These are phyloP conservation scores for Setophaga coronata DNA, from an alignment of 2,113 vertebrate species.

Conservation along the genomic window DNA sequence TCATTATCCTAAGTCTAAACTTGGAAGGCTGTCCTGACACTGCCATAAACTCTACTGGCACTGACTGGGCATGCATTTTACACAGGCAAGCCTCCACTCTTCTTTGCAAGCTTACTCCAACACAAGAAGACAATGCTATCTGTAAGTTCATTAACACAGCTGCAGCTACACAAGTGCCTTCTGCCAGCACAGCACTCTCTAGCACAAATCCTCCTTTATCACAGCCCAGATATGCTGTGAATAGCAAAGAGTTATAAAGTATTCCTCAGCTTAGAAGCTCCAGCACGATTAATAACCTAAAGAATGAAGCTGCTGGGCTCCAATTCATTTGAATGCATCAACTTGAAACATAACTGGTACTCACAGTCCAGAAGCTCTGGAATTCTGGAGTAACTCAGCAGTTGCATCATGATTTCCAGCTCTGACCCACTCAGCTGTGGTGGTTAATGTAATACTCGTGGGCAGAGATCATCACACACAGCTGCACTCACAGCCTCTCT, in stretches of 20 bases:
- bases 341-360: neutral
- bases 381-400: neutral
- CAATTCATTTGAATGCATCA: rapidly evolving
- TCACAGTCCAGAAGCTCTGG: neutral
- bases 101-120: neutral
- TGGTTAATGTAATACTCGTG: neutral
- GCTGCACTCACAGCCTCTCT: neutral
- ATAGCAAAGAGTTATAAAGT: neutral
- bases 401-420: neutral
- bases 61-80: neutral
- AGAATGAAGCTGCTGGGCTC: rapidly evolving
- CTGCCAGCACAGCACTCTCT: neutral
- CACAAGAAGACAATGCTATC: neutral
- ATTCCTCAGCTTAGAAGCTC: neutral
- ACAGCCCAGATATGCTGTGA: neutral
- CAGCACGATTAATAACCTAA: neutral
- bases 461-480: neutral
- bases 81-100: neutral
- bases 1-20: neutral
- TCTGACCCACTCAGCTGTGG: neutral
- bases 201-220: neutral
- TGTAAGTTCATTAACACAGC: neutral
- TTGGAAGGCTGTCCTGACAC: neutral
- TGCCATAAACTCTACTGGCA: neutral
- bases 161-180: neutral